Base-by-base conservation (phyloP, 2,888 invertebrate genomes). In the Autographa pulchrina region DNA sequence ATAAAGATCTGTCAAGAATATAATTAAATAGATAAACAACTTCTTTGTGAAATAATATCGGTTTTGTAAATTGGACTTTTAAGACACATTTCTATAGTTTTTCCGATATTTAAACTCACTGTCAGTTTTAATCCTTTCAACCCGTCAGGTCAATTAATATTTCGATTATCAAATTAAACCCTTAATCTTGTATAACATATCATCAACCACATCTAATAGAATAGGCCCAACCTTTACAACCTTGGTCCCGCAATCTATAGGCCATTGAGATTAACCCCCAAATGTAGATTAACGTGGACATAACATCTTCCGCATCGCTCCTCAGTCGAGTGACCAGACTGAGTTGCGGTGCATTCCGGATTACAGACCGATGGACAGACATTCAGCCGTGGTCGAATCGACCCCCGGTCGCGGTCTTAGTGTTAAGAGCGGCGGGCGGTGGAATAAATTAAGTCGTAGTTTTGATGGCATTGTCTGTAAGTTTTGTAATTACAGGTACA, bases 271-370 rank as follows among this genome's bases (percentile, higher is more conserved):
- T 43, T 20, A 31, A 68, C 68, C 77, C 61, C 62, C 20, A 38
- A 73, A 75, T 81, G 68, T 11, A 41, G 48, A 66, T 76, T 62
- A 62, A 70, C 67, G 58, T 73, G 70, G 68, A 64, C 54, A 68
- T 74, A 71, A 75, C 76, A 72, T 79, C 81, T 84, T 84, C 72
- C 62, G 68, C 65, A 68, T 76, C 62, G 81, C 81, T 84, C 77
- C 78, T 78, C 74, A 78, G 72, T 72, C 63, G 61, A 84, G 65
- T 72, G 72, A 67, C 72, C 73, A 62, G 68, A 61, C 74, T 65
- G 67, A 61, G 61, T 67, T 74, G 74, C 32, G 72, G 78, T 74
- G 73, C 74, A 77, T 78, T 75, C 69, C 74, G 72, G 80, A 84
- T 77, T 82, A 76, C 75, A 52, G 69, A 61, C 70, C 56, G 77